A percentile compares a stretch with the other conserved stretches of the same genome.
Evolutionary conservation across 2,113 vertebrate species (phyloP).

Genomic region (Gadus macrocephalus): DNA sequence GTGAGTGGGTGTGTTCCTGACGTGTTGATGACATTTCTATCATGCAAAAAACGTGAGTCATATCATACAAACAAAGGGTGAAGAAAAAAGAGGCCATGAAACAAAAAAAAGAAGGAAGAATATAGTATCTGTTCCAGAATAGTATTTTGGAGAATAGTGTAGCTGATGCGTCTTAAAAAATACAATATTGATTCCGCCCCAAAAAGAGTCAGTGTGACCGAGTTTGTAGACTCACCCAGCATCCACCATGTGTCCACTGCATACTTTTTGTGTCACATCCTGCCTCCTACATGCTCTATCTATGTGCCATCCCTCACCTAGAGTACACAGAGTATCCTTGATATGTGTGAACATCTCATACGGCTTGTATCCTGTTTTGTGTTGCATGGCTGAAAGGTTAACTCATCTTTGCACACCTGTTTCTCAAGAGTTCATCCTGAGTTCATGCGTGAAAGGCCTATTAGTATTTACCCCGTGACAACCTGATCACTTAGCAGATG

Average conservation of each 20-base stretch:
- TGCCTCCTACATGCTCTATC: background rate
- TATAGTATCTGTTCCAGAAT: no score
- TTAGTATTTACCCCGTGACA: no score
- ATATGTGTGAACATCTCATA: background rate
- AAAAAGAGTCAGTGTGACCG: background rate
- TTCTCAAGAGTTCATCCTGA: background rate
- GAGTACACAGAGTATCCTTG: background rate
- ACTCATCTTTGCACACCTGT: background rate
- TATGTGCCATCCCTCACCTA: background rate
- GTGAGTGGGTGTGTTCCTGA: no score
- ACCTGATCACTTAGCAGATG: no score
- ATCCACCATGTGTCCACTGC: background rate
- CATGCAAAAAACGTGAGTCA: no score
- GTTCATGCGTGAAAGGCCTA: background rate
- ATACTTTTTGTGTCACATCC: background rate
- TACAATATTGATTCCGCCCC: background rate
- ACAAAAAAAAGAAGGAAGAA: background rate
- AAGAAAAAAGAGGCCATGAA: background rate
- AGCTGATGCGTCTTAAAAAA: background rate
- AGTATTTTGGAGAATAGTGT: background rate
- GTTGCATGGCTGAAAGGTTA: background rate
- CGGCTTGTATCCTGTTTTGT: background rate
- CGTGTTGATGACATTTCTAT: no score
- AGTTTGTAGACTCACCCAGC: background rate
- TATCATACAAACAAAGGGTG: background rate